Percentiles rank a stretch among this genome's conserved stretches.
Evolutionary conservation across 2,113 vertebrate species (phyloP).

Genomic region (Chauna torquata): DNA sequence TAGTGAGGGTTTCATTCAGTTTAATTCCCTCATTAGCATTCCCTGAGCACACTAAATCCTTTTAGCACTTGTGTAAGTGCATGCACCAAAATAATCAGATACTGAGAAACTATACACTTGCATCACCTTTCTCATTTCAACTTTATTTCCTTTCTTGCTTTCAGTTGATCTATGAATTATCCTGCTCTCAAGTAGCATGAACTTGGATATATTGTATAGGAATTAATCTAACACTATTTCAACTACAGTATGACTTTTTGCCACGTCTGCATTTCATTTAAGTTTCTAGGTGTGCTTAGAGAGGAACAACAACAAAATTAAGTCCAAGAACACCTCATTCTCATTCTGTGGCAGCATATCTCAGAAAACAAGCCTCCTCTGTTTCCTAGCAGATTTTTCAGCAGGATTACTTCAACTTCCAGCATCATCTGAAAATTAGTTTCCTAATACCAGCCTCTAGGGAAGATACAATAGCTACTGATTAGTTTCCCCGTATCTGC

Average conservation of each 20-base stretch:
- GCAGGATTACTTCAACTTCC: not conserved
- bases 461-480: not conserved
- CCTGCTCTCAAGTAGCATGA: not conserved
- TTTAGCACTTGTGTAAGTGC: not conserved
- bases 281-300: not conserved
- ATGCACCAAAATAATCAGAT: not conserved
- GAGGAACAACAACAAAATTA: not conserved
- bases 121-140: not conserved
- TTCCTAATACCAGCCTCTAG: not conserved
- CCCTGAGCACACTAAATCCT: not conserved
- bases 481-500: not conserved
- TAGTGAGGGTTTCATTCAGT: not conserved
- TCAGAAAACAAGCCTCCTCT: not conserved
- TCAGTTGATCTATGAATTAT: not conserved
- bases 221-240: not conserved
- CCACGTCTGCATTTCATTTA: not conserved
- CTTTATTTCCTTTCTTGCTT: not conserved
- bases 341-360: not conserved
- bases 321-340: not conserved
- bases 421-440: not conserved
- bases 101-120: not conserved
- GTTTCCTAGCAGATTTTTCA: not conserved
- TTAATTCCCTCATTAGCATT: constrained; percentile 3
- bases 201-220: not conserved
- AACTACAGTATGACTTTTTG: not conserved